Base-by-base conservation (phyloP, 1,140 invertebrate species). In the Leptonema lineaticorne region DNA sequence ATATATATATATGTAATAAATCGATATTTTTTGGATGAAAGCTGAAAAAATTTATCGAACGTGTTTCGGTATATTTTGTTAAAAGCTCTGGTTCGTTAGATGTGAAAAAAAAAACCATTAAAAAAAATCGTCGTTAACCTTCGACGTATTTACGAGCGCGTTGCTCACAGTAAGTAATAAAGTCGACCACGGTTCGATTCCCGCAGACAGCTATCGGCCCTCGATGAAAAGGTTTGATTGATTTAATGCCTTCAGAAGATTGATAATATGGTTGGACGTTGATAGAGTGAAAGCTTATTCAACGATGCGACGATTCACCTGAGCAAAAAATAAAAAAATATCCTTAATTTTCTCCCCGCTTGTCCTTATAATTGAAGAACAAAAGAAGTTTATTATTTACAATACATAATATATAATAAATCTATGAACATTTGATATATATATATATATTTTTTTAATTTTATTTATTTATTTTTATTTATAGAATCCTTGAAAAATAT, bases 141-240 rank as follows among this genome's bases (percentile, higher is more conserved):
- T 26, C 22, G 45, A 50, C 37, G 26, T 64, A 64, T 64, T 64
- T 64, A 64, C 62, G 62, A 64, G 9, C 22, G 14, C 11, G n/a
- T n/a, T n/a, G n/a, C n/a, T n/a, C n/a, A n/a, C 59, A 24, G 18
- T 27, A 9, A 62, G 59, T 30, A 64, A 64, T 64, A 64, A 64
- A 64, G 62, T 46, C 27, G 28, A 27, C 16, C 27, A 11, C 57
- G 37, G 33, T 20, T 45, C 30, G 59, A 62, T 62, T 62, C 37
- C 30, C 20, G 59, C 30, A 33, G 59, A 59, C 57, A 59, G 57
- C 57, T 24, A 59, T 53, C 48, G 48, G 48, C 18, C 48, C 48
- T 33, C 33, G 59, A 62, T 62, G 59, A 62, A 62, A 62, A 62
- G 59, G 59, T 64, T 64, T 64, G 62, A 64, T 64, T 64, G 62